These are phyloP conservation scores for Porites rus DNA, from an alignment of 92 coral and sea anemone genomes.

Conservation along the genomic window DNA sequence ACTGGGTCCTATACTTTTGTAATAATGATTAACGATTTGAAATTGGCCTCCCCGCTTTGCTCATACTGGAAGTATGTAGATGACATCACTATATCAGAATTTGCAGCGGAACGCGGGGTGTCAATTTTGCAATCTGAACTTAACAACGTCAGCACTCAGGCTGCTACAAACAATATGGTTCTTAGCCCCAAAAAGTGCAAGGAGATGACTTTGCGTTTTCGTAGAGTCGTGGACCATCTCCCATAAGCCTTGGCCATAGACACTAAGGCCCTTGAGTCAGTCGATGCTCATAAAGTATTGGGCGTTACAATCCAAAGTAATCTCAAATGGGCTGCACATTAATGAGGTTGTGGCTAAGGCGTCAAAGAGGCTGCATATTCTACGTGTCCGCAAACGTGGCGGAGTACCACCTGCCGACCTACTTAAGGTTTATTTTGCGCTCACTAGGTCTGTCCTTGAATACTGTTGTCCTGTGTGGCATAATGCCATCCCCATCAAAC, in stretches of 20 bases:
- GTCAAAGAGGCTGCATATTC: background rate
- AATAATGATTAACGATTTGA: background rate
- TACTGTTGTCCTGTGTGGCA: slow-evolving; percentile 3
- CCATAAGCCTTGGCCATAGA: background rate
- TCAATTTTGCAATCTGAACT: background rate
- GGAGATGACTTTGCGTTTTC: background rate
- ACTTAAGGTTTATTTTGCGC: background rate
- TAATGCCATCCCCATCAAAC: background rate
- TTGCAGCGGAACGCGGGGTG: background rate
- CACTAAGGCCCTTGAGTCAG: slow-evolving; percentile 18
- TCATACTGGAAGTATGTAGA: slow-evolving; percentile 1
- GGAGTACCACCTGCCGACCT: background rate
- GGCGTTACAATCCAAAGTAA: background rate
- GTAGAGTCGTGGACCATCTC: background rate
- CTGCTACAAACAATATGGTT: background rate
- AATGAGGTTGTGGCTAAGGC: background rate
- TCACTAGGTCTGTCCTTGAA: slow-evolving; percentile 1
- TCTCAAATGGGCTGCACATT: background rate
- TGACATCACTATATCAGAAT: background rate
- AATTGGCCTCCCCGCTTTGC: background rate
- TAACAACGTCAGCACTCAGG: background rate
- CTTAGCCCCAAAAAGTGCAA: background rate
- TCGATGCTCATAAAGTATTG: background rate
- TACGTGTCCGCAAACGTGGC: background rate
- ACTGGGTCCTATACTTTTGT: background rate